Conservation (phyloP, 1,140 invertebrate species). For the Maconellicoccus hirsutus region DNA sequence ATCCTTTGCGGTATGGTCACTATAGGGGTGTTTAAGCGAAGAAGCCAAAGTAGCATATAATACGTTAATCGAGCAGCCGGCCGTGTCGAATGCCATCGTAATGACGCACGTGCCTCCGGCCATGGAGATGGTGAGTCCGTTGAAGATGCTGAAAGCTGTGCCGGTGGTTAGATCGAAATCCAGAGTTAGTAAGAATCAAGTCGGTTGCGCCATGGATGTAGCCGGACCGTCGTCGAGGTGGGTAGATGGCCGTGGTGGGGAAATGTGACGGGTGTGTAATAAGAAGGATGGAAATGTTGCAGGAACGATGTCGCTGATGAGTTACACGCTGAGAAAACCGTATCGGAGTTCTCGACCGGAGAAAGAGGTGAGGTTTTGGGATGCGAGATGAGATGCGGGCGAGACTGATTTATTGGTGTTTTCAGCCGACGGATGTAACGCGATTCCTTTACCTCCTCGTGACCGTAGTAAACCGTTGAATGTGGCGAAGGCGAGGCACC, state of each 20-base stretch:
- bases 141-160: conserved; percentile 56
- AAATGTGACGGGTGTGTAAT: neutral
- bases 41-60: conserved; percentile 84
- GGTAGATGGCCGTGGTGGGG: neutral
- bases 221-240: neutral
- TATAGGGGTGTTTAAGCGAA: conserved; percentile 59
- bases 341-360: too few species aligned
- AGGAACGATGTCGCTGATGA: too few species aligned
- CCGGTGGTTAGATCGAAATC: conserved; percentile 43
- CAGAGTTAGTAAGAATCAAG: conserved; percentile 15
- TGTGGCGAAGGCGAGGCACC: conserved; percentile 57
- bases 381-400: neutral
- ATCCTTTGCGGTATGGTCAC: conserved; percentile 29
- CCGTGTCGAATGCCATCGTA: neutral
- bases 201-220: conserved; percentile 3
- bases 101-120: conserved; percentile 11
- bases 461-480: conserved; percentile 56
- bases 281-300: too few species aligned
- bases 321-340: too few species aligned
- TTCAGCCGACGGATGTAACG: conserved; percentile 44
- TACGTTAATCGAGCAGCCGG: conserved; percentile 65
- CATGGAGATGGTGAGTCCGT: conserved; percentile 42
- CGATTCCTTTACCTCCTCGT: conserved; percentile 69
- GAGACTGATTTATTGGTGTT: too few species aligned
- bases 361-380: neutral